These are phyloP conservation scores for Otocyon megalotis DNA, from an alignment of 2,113 vertebrate species.

Conservation along the genomic window DNA sequence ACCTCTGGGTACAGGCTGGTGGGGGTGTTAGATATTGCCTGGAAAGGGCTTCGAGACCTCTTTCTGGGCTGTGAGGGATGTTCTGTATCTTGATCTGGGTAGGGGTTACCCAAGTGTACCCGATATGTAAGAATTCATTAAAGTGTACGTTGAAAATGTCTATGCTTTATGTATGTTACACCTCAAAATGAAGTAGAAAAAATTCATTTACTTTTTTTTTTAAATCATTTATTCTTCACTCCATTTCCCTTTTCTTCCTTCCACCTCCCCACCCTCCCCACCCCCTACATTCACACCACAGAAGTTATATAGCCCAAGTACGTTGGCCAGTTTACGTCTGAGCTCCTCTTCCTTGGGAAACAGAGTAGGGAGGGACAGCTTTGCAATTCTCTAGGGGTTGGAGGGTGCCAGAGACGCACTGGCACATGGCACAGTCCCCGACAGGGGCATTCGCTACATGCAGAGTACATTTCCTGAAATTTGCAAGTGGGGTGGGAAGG, in stretches of 20 bases:
- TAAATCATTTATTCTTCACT: not conserved
- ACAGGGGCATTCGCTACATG: not conserved
- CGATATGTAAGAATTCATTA: constrained; percentile 16
- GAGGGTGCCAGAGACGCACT: not conserved
- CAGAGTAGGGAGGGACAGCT: not conserved
- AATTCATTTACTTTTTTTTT: not conserved
- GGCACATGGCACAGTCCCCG: not conserved
- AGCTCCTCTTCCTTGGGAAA: constrained; percentile 6
- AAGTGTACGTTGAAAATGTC: not conserved
- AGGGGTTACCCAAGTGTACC: not conserved
- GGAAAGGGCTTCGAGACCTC: not conserved
- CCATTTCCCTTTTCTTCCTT: not conserved
- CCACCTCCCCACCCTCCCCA: not conserved
- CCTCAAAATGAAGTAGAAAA: constrained; percentile 4
- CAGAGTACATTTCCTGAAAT: not conserved
- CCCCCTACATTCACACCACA: not conserved
- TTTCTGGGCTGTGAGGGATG: not conserved
- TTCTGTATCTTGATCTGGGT: not conserved
- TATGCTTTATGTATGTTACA: not conserved
- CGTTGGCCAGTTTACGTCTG: not conserved
- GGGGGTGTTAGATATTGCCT: not conserved
- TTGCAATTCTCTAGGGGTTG: not conserved
- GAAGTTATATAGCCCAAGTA: not conserved
- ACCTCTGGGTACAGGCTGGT: not conserved
- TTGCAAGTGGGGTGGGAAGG: not conserved